Evolutionary conservation across 37 sponge, comb jelly and placozoan genomes (phyloP).

Genomic region (Ianthella basta): DNA sequence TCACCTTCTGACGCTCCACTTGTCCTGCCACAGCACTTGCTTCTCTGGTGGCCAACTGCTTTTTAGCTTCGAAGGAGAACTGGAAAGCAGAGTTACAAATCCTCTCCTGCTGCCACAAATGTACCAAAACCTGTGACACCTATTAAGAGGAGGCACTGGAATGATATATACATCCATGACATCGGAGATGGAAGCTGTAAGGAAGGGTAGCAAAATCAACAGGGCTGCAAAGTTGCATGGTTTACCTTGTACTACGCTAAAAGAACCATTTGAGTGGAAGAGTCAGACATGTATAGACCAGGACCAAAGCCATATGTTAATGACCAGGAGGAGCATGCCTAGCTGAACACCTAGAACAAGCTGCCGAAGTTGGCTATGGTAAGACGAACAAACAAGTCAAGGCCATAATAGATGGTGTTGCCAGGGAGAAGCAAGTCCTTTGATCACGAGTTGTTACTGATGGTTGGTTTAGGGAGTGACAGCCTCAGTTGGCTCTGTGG

Average conservation of each 20-base stretch:
- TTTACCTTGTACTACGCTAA: conserved; percentile 34
- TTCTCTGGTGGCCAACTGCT: too few relatives aligned
- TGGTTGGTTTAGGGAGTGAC: conserved; percentile 58
- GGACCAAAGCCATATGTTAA: conserved; percentile 36
- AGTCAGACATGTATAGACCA: conserved; percentile 43
- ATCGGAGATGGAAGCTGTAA: conserved; percentile 31
- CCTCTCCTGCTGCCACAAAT: too few relatives aligned
- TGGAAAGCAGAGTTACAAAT: too few relatives aligned
- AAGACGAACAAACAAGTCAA: conserved; percentile 37
- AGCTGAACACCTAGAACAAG: conserved; percentile 24
- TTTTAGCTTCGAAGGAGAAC: too few relatives aligned
- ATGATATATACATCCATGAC: conserved; percentile 13
- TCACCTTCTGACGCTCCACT: too few relatives aligned
- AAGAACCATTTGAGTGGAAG: conserved; percentile 27
- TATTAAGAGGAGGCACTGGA: background rate
- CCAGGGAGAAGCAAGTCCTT: conserved; percentile 33
- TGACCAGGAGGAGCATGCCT: background rate
- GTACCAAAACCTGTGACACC: too few relatives aligned
- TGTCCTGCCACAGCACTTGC: too few relatives aligned
- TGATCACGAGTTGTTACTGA: conserved; percentile 11
- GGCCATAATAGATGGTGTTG: conserved; percentile 35
- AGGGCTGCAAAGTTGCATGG: conserved; percentile 12
- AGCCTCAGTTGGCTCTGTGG: conserved; percentile 34
- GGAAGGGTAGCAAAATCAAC: background rate
- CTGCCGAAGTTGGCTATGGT: conserved; percentile 47